A percentile compares a stretch with the other conserved stretches of the same genome.
phyloP scores from a whole-genome alignment of 2,888 invertebrate genomes.

The Coecobrya sp. region DNA sequence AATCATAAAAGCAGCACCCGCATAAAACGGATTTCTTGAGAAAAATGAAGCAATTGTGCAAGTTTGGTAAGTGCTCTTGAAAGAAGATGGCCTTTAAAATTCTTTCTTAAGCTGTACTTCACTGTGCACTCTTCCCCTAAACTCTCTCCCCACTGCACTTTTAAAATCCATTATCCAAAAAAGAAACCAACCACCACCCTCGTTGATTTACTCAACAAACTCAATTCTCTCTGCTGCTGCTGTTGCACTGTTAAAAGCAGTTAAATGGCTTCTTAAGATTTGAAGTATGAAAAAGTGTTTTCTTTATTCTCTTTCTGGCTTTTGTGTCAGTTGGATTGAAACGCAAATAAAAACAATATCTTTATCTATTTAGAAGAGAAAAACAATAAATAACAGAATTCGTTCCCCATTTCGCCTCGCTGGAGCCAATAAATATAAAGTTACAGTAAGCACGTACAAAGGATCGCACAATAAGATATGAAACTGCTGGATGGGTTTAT shows the following conservation, averaged over 20 bases:
- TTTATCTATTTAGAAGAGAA: background rate
- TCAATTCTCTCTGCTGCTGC: background rate
- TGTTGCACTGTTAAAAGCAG: too few relatives aligned
- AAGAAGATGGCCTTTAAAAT: background rate
- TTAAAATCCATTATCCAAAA: constrained; percentile 3
- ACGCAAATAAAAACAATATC: constrained; percentile 27
- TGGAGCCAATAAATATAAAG: constrained; percentile 30
- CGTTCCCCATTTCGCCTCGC: background rate
- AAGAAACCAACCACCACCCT: background rate
- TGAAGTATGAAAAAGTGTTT: background rate
- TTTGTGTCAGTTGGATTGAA: background rate
- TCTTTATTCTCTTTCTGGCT: background rate
- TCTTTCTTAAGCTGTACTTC: background rate
- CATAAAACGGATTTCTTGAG: background rate
- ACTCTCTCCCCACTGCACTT: background rate
- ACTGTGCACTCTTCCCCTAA: background rate
- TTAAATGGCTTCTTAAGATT: background rate
- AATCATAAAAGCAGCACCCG: background rate
- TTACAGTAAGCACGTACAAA: background rate
- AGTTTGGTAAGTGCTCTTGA: too few relatives aligned
- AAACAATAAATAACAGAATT: constrained; percentile 11
- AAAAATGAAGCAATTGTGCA: too few relatives aligned
- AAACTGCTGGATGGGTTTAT: background rate
- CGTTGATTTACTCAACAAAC: background rate
- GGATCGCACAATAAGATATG: constrained; percentile 10